Evolutionary conservation across 2,888 invertebrate species (phyloP), one percentile per base, ranked within the genome.

Genomic region (Plemyria rubiginata): DNA sequence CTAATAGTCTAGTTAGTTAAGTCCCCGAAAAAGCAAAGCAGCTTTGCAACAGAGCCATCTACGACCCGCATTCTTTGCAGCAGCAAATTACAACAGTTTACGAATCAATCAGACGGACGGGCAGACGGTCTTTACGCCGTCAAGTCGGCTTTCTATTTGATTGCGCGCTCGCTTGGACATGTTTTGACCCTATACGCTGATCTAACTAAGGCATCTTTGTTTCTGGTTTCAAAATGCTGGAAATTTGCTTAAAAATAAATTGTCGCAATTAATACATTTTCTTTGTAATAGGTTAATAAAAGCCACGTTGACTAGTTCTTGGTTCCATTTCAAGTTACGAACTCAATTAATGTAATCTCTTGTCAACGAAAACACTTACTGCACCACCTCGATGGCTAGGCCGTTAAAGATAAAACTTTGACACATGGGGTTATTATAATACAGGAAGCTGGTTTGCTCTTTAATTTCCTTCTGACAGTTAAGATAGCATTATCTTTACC

Each of bases 111-210:
- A 45, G 66, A 73, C 69, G 56, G 73, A 68, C 74, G 70, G 71
- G 71, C 76, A 74, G 77, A 69, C 70, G 71, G 75, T 61, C 61
- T 56, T 70, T 70, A 64, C 43, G 36, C 13, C 43, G 58, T 64
- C 60, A 48, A 41, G 49, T 16, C 9, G 16, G 59, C 70, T 70
- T 68, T 70, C 67, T 70, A 73, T 72, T 74, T 74, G 72, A 60
- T 66, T 67, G 60, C 70, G 65, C 57, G 63, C 65, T 65, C 58
- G 56, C 65, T 61, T 52, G 60, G 16, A n/a, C 29, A 38, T 36
- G 52, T 49, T 29, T 16, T 51, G 16, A 22, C 38, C 38, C 12
- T 22, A 43, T 28, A 29, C 15, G 32, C 32, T 45, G 15, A 29
- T 45, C 29, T 29, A 45, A 54, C 29, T 29, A 45, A 54, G 36